Percentiles rank a stretch among this genome's conserved stretches.
These are phyloP conservation scores for Gymnoscelis rufifasciata DNA, from an alignment of 2,888 invertebrate species.

Conservation along the genomic window DNA sequence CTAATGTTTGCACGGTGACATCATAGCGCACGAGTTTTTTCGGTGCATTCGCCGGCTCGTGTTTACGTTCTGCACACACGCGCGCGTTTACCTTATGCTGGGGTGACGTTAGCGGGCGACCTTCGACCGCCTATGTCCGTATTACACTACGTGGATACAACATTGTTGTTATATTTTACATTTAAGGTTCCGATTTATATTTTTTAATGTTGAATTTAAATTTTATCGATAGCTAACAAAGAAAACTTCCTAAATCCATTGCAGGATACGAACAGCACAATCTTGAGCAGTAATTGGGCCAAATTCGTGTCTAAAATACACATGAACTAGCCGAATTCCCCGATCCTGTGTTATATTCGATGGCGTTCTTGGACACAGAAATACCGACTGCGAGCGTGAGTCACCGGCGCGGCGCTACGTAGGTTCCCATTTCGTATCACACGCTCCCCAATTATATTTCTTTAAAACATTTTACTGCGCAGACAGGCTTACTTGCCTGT, in stretches of 20 bases:
- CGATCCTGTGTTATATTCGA: slow-evolving; percentile 21
- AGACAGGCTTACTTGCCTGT: not conserved
- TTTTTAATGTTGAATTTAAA: too few species aligned
- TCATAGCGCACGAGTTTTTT: slow-evolving; percentile 67
- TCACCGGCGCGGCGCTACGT: slow-evolving; percentile 40
- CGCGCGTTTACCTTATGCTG: slow-evolving; percentile 48
- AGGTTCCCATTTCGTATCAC: slow-evolving; percentile 43
- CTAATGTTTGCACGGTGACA: slow-evolving; percentile 74
- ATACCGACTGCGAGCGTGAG: slow-evolving; percentile 41
- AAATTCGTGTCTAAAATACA: slow-evolving; percentile 33
- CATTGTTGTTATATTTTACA: not conserved
- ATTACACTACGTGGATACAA: slow-evolving; percentile 25
- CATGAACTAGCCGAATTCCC: slow-evolving; percentile 33
- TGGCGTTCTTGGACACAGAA: slow-evolving; percentile 38
- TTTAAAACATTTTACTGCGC: not conserved
- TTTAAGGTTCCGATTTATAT: not conserved
- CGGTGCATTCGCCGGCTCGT: slow-evolving; percentile 59
- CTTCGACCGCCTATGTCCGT: slow-evolving; percentile 39
- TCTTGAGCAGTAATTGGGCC: slow-evolving; percentile 13
- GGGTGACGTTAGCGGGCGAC: slow-evolving; percentile 50
- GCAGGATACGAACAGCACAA: not conserved
- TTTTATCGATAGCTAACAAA: too few species aligned
- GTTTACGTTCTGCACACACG: slow-evolving; percentile 70
- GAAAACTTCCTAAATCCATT: not conserved
- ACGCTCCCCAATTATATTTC: slow-evolving; percentile 33